These are phyloP conservation scores for Luffia ferchaultella DNA, from an alignment of 2,888 invertebrate species.

Conservation along the genomic window DNA sequence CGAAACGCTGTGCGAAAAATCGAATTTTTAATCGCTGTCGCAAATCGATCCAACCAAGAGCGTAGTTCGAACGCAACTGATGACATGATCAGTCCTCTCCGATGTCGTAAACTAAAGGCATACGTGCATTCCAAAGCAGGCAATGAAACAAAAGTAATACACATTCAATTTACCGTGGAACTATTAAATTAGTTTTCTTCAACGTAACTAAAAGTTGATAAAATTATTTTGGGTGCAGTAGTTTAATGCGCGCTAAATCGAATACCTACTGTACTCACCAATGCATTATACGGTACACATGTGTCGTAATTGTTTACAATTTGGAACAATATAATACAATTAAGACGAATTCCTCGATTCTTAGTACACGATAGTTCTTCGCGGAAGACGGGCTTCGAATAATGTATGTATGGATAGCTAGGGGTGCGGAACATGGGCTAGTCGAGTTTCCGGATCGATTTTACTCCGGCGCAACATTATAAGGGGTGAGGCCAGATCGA, in stretches of 20 bases:
- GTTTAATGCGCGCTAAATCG: too few species aligned
- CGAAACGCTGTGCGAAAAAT: background rate
- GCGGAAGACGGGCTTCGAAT: constrained; percentile 15
- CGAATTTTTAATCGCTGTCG: background rate
- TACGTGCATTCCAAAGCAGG: too few species aligned
- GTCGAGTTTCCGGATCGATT: constrained; percentile 42
- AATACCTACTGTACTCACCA: constrained; percentile 41
- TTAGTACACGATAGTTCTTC: too few species aligned
- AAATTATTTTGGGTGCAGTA: too few species aligned
- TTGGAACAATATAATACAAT: constrained; percentile 56
- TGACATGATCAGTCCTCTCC: background rate
- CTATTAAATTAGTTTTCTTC: too few species aligned
- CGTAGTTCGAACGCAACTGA: background rate
- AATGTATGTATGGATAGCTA: constrained; percentile 19
- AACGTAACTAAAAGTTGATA: too few species aligned
- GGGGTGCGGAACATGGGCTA: constrained; percentile 21
- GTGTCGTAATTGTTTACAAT: constrained; percentile 41
- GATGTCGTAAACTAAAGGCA: background rate
- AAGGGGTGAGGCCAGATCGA: constrained; percentile 13
- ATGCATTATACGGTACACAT: constrained; percentile 43
- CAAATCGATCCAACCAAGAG: background rate
- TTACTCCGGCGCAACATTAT: constrained; percentile 48
- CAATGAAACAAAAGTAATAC: too few species aligned
- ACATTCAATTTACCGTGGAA: too few species aligned
- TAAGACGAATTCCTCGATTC: too few species aligned